These are phyloP conservation scores for Tetragnatha montana DNA, from an alignment of 2,888 invertebrate genomes.

Conservation along the genomic window DNA sequence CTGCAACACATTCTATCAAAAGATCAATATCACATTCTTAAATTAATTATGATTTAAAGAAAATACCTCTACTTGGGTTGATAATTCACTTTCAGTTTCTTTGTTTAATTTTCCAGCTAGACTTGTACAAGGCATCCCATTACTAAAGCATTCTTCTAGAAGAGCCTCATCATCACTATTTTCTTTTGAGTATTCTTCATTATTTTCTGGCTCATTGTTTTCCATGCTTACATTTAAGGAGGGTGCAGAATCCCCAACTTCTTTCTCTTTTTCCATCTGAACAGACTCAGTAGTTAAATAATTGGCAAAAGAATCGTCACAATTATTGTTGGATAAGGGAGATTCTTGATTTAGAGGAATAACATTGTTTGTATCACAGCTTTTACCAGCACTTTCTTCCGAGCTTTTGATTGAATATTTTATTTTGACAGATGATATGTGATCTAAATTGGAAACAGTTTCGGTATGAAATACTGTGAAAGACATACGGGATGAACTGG, in stretches of 20 bases:
- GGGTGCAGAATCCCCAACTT: neutral
- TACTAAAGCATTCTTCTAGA: slow-evolving; percentile 84
- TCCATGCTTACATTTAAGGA: neutral
- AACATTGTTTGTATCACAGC: neutral
- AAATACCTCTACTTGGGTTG: too few relatives aligned
- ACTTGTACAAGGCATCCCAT: slow-evolving; percentile 81
- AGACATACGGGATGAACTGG: slow-evolving; percentile 19
- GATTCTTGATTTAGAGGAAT: neutral
- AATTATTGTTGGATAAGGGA: neutral
- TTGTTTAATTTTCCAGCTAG: neutral
- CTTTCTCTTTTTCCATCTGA: neutral
- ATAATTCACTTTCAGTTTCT: too few relatives aligned
- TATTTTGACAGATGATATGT: neutral
- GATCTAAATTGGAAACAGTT: neutral
- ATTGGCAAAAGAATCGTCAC: neutral
- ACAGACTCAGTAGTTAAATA: neutral
- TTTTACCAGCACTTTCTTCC: neutral
- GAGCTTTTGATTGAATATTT: neutral
- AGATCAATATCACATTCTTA: too few relatives aligned
- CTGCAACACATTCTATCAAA: too few relatives aligned
- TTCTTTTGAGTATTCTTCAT: slow-evolving; percentile 38
- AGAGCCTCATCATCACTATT: slow-evolving; percentile 77
- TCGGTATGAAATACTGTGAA: slow-evolving; percentile 3
- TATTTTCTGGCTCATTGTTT: neutral
- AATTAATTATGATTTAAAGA: too few relatives aligned